Conservation (phyloP, 2,797 vertebrate species). For the Capromys pilorides region DNA sequence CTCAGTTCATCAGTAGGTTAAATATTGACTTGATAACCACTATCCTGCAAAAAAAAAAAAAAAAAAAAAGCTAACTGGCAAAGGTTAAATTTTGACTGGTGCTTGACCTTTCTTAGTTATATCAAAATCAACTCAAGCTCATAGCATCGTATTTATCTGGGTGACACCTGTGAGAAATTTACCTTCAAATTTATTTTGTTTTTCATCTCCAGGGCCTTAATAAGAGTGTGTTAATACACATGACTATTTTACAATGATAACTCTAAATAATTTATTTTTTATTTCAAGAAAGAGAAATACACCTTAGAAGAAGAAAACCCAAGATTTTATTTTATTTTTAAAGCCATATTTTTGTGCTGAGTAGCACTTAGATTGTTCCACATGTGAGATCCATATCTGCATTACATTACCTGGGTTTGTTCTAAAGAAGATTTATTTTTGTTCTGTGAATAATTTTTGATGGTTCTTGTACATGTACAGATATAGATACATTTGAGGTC, state of each 20-base stretch:
- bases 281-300: constrained; percentile 84
- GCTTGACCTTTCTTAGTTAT: constrained; percentile 75
- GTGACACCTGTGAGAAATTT: constrained; percentile 80
- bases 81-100: constrained; percentile 72
- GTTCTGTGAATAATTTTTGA: constrained; percentile 91
- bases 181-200: constrained; percentile 83
- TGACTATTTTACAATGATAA: constrained; percentile 85
- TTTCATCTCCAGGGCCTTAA: constrained; percentile 87
- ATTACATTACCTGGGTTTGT: constrained; percentile 89
- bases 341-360: constrained; percentile 87
- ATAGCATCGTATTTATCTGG: constrained; percentile 68
- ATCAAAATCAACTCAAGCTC: constrained; percentile 67
- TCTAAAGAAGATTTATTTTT: constrained; percentile 91
- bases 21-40: constrained; percentile 48
- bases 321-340: constrained; percentile 85
- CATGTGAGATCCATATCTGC: constrained; percentile 86
- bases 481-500: constrained; percentile 89
- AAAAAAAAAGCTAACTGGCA: constrained; percentile 50
- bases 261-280: constrained; percentile 90
- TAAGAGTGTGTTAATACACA: constrained; percentile 85
- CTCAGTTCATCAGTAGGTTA: accelerated
- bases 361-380: constrained; percentile 85
- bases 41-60: constrained; percentile 2
- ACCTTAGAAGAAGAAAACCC: constrained; percentile 84
- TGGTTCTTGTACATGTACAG: constrained; percentile 90